Percentiles rank a stretch among this genome's conserved stretches.
These are phyloP conservation scores for Anguilla rostrata DNA, from an alignment of 2,113 vertebrate species.

Conservation along the genomic window DNA sequence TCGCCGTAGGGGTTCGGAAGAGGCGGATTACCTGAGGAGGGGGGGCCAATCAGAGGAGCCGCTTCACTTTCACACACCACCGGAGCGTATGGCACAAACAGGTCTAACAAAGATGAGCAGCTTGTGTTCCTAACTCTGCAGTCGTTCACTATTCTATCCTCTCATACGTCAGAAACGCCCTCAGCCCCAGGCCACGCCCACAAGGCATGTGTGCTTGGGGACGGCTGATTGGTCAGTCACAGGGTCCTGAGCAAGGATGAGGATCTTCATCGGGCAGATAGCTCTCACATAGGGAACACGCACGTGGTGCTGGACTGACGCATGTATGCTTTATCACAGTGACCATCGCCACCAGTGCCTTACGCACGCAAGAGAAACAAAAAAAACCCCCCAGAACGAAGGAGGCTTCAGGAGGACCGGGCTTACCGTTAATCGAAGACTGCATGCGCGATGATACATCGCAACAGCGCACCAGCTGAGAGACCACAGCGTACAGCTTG, in stretches of 20 bases:
- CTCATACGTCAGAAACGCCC: constrained; percentile 41
- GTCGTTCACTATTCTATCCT: not conserved
- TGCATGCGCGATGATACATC: constrained; percentile 97
- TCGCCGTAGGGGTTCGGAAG: constrained; percentile 96
- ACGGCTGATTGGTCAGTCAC: constrained; percentile 65
- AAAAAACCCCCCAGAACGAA: not conserved
- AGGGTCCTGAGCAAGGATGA: constrained; percentile 71
- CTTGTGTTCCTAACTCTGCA: not conserved
- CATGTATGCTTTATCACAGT: not conserved
- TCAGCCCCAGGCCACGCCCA: constrained; percentile 61
- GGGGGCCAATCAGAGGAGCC: not conserved
- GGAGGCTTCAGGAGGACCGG: too few relatives aligned
- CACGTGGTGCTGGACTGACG: not conserved
- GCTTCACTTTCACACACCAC: not conserved
- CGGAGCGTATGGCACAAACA: not conserved
- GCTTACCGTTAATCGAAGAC: constrained; percentile 94
- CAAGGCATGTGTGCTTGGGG: constrained; percentile 54
- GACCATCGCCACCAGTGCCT: not conserved
- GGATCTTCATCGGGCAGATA: constrained; percentile 58
- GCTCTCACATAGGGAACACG: not conserved
- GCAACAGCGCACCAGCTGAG: constrained; percentile 94
- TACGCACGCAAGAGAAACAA: not conserved
- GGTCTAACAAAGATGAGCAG: not conserved
- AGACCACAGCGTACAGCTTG: constrained; percentile 97
- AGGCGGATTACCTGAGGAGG: constrained; percentile 86